A percentile compares a stretch with the other conserved stretches of the same genome.
Evolutionary conservation across 2,888 invertebrate species (phyloP).

Genomic region (Aspidiotus destructor): DNA sequence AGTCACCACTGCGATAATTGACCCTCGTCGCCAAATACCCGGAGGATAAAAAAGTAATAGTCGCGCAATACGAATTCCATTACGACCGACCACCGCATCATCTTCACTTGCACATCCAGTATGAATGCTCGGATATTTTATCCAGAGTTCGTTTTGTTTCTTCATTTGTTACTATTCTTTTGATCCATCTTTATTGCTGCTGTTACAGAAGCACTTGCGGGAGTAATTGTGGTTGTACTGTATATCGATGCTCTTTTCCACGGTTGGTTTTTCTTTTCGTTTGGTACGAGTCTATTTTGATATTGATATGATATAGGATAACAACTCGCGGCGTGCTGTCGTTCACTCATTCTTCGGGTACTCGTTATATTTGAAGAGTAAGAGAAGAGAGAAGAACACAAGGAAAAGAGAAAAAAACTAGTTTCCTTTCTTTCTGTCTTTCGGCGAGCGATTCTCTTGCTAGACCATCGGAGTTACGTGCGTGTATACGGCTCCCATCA

Average conservation of each 20-base stretch:
- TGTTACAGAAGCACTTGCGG: not conserved
- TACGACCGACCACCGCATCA: not conserved
- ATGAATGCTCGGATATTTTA: not conserved
- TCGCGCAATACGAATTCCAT: conserved; percentile 13
- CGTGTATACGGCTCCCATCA: not conserved
- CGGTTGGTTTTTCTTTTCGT: not conserved
- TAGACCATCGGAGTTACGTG: not conserved
- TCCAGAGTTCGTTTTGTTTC: not conserved
- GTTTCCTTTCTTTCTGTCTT: conserved; percentile 2
- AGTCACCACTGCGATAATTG: conserved; percentile 15
- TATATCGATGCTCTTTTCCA: too few species aligned
- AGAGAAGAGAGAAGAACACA: too few species aligned
- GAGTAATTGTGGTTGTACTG: too few species aligned
- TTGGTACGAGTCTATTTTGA: not conserved
- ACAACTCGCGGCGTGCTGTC: not conserved
- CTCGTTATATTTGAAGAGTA: not conserved
- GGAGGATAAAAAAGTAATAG: conserved; percentile 10
- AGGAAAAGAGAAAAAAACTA: conserved; percentile 1
- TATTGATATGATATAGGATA: not conserved
- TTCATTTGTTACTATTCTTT: not conserved
- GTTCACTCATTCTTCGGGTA: not conserved
- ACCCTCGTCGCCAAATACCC: conserved; percentile 13
- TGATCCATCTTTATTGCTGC: not conserved
- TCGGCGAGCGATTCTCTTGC: too few species aligned
- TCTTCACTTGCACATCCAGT: not conserved